These are phyloP conservation scores for Pseudopleuronectes americanus DNA, from an alignment of 2,797 vertebrate genomes.

Conservation along the genomic window DNA sequence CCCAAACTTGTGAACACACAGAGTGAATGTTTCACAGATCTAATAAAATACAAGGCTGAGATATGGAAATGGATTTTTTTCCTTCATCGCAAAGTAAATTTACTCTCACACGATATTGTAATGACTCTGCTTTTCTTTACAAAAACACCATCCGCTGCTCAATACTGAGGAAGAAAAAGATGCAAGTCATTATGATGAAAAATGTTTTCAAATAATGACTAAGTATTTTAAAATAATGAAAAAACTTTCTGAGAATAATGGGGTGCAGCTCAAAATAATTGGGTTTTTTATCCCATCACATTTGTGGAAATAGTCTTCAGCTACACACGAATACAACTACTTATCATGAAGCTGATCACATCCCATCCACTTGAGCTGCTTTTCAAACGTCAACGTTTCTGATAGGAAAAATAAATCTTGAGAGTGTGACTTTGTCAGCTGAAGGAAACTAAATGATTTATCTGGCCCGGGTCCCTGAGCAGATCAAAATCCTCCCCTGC, in stretches of 20 bases:
- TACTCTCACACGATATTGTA: slow-evolving; percentile 7
- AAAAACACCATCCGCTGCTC: neutral
- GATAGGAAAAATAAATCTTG: slow-evolving; percentile 16
- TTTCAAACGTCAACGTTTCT: slow-evolving; percentile 44
- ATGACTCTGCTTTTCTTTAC: slow-evolving; percentile 1
- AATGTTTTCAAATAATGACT: no score
- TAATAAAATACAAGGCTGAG: slow-evolving; percentile 2
- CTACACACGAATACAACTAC: neutral
- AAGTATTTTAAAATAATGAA: no score
- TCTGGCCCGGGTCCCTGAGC: slow-evolving; percentile 28
- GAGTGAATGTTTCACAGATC: no score
- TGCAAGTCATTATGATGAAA: no score
- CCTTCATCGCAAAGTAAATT: slow-evolving; percentile 8
- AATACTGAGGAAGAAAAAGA: no score
- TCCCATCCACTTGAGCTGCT: slow-evolving; percentile 2
- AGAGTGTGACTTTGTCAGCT: slow-evolving; percentile 47
- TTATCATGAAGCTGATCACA: slow-evolving; percentile 16
- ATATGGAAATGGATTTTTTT: neutral
- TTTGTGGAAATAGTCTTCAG: neutral
- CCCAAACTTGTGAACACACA: neutral
- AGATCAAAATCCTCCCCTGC: slow-evolving; percentile 51
- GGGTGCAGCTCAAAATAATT: neutral
- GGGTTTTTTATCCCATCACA: neutral
- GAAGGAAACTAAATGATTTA: slow-evolving; percentile 55
- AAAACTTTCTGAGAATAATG: no score